These are phyloP conservation scores for Meiosimyza platycephala DNA, from an alignment of 2,888 invertebrate species.

Conservation along the genomic window DNA sequence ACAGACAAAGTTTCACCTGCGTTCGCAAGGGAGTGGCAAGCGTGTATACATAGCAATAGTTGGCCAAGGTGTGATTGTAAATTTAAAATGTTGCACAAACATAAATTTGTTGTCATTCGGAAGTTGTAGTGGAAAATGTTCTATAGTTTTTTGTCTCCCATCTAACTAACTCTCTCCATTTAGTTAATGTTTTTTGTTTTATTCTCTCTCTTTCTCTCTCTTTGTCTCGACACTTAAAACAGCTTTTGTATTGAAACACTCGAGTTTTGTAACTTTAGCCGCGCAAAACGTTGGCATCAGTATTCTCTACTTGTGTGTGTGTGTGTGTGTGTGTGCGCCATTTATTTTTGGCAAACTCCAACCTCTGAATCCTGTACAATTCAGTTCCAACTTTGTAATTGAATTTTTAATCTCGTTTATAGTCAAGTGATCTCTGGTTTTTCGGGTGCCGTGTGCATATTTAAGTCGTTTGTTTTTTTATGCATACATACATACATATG, in stretches of 20 bases:
- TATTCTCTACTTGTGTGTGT: constrained; percentile 32
- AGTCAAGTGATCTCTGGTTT: constrained; percentile 65
- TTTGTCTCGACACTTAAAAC: not conserved
- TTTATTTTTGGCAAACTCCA: constrained; percentile 43
- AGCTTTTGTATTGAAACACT: constrained; percentile 31
- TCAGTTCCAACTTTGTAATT: constrained; percentile 64
- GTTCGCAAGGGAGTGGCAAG: constrained; percentile 27
- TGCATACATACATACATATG: constrained; percentile 34
- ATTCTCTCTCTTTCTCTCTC: not conserved
- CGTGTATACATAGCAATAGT: constrained; percentile 17
- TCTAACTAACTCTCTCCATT: not conserved
- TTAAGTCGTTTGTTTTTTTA: constrained; percentile 39
- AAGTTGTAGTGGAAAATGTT: constrained; percentile 22
- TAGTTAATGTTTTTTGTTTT: not conserved
- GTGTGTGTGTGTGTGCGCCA: constrained; percentile 14
- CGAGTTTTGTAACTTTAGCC: constrained; percentile 30
- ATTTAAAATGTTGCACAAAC: constrained; percentile 63
- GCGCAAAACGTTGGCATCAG: not conserved
- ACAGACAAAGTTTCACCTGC: no score
- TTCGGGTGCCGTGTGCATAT: constrained; percentile 58
- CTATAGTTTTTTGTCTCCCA: constrained; percentile 3
- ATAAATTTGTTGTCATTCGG: constrained; percentile 61
- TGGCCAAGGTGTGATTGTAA: constrained; percentile 56
- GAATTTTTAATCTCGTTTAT: constrained; percentile 67
- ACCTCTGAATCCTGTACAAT: constrained; percentile 50